Percentiles rank a stretch among this genome's conserved stretches.
Evolutionary conservation across 2,888 invertebrate genomes (phyloP).

Genomic region (Pyrrhia umbra): DNA sequence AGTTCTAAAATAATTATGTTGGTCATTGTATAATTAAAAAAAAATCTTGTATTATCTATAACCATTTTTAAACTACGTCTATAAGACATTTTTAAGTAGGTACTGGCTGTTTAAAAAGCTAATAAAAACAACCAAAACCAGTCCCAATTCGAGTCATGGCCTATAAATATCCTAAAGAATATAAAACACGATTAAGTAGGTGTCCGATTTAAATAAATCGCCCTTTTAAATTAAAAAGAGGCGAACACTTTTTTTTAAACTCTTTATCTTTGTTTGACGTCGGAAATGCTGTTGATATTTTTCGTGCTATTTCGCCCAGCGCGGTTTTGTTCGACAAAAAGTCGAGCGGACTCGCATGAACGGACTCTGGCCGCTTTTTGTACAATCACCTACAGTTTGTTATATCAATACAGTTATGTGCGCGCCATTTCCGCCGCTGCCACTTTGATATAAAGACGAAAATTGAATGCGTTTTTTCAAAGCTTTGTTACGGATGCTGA

Average conservation of each 20-base stretch:
- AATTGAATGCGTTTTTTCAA: slow-evolving; percentile 29
- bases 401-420: slow-evolving; percentile 49
- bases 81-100: no score
- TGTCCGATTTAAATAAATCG: slow-evolving; percentile 52
- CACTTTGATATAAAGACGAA: slow-evolving; percentile 28
- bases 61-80: no score
- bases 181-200: slow-evolving; percentile 44
- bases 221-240: slow-evolving; percentile 43
- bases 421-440: slow-evolving; percentile 36
- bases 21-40: no score
- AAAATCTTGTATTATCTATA: no score
- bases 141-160: slow-evolving; percentile 4
- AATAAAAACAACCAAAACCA: not conserved
- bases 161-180: slow-evolving; percentile 25
- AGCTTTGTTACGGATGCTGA: slow-evolving; percentile 47
- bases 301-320: slow-evolving; percentile 67
- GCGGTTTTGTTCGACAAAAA: slow-evolving; percentile 69
- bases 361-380: slow-evolving; percentile 66
- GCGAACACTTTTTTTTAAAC: slow-evolving; percentile 23
- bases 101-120: not conserved
- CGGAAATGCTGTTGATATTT: slow-evolving; percentile 66
- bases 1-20: no score
- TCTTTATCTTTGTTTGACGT: slow-evolving; percentile 54
- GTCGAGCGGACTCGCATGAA: slow-evolving; percentile 66
- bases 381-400: slow-evolving; percentile 65